A percentile compares a stretch with the other conserved stretches of the same genome.
Conservation (phyloP, 2,888 invertebrate species). For the Prenolepis imparis region DNA sequence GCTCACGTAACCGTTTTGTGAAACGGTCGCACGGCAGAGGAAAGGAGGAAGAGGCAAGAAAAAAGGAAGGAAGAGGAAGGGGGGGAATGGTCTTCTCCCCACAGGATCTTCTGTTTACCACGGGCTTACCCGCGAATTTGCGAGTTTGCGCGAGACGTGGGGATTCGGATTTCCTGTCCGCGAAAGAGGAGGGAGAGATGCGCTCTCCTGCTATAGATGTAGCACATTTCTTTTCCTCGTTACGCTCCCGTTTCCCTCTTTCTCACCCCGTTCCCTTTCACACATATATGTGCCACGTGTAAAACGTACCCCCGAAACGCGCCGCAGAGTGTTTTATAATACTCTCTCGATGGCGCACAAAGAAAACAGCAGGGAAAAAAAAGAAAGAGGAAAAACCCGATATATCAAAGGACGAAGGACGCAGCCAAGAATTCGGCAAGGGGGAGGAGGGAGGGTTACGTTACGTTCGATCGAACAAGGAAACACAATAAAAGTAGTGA, state of each 20-base stretch:
- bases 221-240: not conserved
- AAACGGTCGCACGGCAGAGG: conserved; percentile 61
- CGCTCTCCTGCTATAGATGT: conserved; percentile 64
- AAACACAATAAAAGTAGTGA: conserved; percentile 81
- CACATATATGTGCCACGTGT: conserved; percentile 12
- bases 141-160: conserved; percentile 30
- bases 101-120: conserved; percentile 29
- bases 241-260: conserved; percentile 7
- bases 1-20: conserved; percentile 64
- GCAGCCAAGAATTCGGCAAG: conserved; percentile 33
- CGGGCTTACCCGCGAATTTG: conserved; percentile 61
- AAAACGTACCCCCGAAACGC: conserved; percentile 25
- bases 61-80: not conserved
- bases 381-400: conserved; percentile 62
- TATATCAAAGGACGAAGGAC: conserved; percentile 56
- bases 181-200: conserved; percentile 18
- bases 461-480: conserved; percentile 81
- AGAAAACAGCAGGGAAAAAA: conserved; percentile 53
- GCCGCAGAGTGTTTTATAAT: conserved; percentile 65
- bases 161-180: conserved; percentile 69
- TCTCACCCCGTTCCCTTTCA: conserved; percentile 29
- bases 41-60: conserved; percentile 31
- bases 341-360: conserved; percentile 36
- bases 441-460: conserved; percentile 66
- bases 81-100: conserved; percentile 54